Conservation (phyloP, 1,140 invertebrate species). For the Littorina saxatilis region DNA sequence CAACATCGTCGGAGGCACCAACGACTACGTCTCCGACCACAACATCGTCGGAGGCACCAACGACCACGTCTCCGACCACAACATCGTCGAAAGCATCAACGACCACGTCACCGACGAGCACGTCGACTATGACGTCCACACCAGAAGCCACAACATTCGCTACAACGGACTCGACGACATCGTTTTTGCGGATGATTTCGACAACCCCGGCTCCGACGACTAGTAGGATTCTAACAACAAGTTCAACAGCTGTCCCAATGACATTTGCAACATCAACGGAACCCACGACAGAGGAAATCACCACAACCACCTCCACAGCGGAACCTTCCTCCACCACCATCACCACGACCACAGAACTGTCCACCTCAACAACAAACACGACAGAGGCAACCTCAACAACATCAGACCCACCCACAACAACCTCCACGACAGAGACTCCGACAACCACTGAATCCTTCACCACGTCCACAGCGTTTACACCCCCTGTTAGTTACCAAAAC, state of each 20-base stretch:
- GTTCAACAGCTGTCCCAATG: too few relatives aligned
- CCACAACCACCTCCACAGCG: background rate
- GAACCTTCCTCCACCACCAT: background rate
- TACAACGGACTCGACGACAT: too few relatives aligned
- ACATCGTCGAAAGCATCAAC: background rate
- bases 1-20: background rate
- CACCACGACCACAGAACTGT: background rate
- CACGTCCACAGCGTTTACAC: background rate
- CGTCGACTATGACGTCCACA: background rate
- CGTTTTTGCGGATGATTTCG: too few relatives aligned
- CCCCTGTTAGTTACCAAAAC: background rate
- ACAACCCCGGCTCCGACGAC: too few relatives aligned
- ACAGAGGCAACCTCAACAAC: background rate
- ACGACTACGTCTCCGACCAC: background rate
- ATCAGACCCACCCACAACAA: background rate
- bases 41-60: background rate
- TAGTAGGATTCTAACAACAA: too few relatives aligned
- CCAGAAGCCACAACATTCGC: background rate
- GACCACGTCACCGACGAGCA: background rate
- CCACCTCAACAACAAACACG: background rate
- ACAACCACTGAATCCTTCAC: background rate
- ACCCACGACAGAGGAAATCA: background rate
- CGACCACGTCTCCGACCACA: background rate
- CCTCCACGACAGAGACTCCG: background rate
- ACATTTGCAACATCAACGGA: background rate